These are phyloP conservation scores for Coranthus polyacanthus DNA, from an alignment of 2,797 vertebrate genomes.

Conservation along the genomic window DNA sequence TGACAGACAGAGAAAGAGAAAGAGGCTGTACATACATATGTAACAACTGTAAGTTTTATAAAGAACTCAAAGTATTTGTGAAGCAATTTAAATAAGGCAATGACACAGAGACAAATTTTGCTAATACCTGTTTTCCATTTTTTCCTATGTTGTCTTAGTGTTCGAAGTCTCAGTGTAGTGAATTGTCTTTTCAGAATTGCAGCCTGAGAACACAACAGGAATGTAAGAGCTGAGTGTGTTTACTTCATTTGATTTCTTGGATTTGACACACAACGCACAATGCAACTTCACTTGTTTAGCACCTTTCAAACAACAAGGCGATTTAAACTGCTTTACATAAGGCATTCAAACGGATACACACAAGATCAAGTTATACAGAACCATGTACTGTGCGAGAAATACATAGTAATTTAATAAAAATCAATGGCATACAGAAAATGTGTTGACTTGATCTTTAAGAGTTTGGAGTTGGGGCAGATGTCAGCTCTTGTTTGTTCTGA, in stretches of 20 bases:
- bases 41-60: neutral
- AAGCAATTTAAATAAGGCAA: neutral
- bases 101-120: neutral
- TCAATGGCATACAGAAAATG: neutral
- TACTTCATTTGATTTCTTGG: slow-evolving; percentile 10
- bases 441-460: too few species aligned
- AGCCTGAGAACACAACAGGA: neutral
- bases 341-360: neutral
- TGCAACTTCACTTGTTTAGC: neutral
- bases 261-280: neutral
- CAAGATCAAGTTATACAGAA: neutral
- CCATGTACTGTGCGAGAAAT: slow-evolving; percentile 7
- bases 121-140: neutral
- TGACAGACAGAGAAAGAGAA: slow-evolving; percentile 1
- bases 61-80: neutral
- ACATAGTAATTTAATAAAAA: slow-evolving; percentile 10
- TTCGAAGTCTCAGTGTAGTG: neutral
- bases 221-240: slow-evolving; percentile 1
- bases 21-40: neutral
- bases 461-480: slow-evolving; percentile 9
- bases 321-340: slow-evolving; percentile 1
- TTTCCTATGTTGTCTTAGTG: slow-evolving; percentile 2
- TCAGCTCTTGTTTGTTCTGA: slow-evolving; percentile 17
- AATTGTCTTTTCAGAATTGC: neutral
- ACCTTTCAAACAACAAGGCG: neutral